Base-by-base conservation (phyloP, 2,888 invertebrate species). In the Drosophila melanosoma region DNA sequence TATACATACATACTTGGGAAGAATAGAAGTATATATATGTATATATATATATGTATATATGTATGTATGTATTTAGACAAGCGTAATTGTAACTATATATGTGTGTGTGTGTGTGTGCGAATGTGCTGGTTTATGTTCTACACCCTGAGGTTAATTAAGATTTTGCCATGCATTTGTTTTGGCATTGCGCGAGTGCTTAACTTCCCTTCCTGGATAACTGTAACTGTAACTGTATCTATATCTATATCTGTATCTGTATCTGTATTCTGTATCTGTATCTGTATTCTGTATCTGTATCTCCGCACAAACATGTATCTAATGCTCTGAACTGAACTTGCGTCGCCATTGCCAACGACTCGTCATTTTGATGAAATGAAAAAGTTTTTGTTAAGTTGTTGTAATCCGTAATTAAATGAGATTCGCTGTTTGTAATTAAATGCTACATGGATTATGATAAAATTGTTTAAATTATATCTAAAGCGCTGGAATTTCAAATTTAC, bases 121-220 rank as follows among this genome's bases (percentile, higher is more conserved):
- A 40, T 75, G 68, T 74, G 76, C 73, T 74, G 82, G 79, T 79
- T 81, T 82, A 81, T 83, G 79, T 75, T 83, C 83, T 72, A 70
- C 73, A 76, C 83, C 84, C 87, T 68, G 80, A 84, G 87, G 88
- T 87, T 87, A 87, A 87, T 87, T 87, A 87, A 83, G 83, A 87
- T 84, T 87, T 88, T 77, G 88, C 83, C 85, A 76, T 84, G 78
- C 88, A 86, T 87, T 83, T 83, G 85, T 82, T 82, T 81, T 80
- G 78, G 73, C 66, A 63, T 61, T 62, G 78, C 75, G 78, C 77
- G 64, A 33, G 54, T 52, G 26, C 65, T 33, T 26, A 69, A 66
- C 45, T 61, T 52, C 45, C 58, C 53, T 56, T 15, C 49, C 49
- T 60, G 29, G 0, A 15, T 60, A 49, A 36, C 51, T 64, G 42